phyloP scores from a whole-genome alignment of 2,888 invertebrate genomes.

The Sinohyriopsis cumingii region DNA sequence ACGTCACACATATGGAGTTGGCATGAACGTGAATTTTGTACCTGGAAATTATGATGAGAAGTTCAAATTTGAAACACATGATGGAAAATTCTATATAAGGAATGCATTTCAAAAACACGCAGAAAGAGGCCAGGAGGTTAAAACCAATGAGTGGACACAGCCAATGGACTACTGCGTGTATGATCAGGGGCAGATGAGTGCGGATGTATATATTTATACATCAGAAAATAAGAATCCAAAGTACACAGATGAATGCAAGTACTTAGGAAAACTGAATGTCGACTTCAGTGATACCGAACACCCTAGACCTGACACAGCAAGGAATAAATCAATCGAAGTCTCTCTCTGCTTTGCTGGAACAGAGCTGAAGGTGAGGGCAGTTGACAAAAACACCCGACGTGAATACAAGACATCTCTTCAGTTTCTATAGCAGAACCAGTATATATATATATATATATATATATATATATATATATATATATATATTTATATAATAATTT shows the following conservation, averaged over 20 bases:
- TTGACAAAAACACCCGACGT: constrained; percentile 12
- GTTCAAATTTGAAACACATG: constrained; percentile 12
- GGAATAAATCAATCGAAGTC: constrained; percentile 16
- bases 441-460: too few species aligned
- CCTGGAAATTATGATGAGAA: constrained; percentile 10
- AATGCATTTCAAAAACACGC: constrained; percentile 27
- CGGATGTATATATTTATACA: constrained; percentile 14
- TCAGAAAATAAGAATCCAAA: constrained; percentile 20
- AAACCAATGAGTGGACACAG: constrained; percentile 21
- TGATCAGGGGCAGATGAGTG: constrained; percentile 12
- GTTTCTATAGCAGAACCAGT: not conserved
- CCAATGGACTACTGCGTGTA: constrained; percentile 22
- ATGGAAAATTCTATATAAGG: constrained; percentile 14
- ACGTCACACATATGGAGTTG: constrained; percentile 24
- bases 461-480: too few species aligned
- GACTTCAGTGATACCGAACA: constrained; percentile 7
- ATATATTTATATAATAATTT: too few species aligned
- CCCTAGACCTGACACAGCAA: not conserved
- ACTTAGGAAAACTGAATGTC: constrained; percentile 19
- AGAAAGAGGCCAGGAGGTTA: constrained; percentile 18
- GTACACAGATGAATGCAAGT: constrained; percentile 17
- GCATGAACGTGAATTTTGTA: constrained; percentile 21
- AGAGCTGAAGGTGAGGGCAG: constrained; percentile 18
- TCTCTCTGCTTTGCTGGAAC: constrained; percentile 28
- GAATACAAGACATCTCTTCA: constrained; percentile 9